phyloP scores from a whole-genome alignment of 2,113 vertebrate genomes.

The Mungos mungo region DNA sequence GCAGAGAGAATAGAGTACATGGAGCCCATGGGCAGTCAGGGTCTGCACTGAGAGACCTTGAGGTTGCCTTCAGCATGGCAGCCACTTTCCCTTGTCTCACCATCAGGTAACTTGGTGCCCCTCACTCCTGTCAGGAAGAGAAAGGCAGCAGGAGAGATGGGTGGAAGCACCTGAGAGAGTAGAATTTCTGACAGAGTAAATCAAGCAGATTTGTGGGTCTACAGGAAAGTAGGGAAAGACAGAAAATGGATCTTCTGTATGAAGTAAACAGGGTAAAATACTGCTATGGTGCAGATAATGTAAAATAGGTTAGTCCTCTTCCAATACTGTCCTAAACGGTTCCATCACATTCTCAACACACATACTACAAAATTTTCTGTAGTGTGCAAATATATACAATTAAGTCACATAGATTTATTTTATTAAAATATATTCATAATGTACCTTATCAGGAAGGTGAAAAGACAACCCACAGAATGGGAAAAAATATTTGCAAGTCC shows the following conservation, averaged over 20 bases:
- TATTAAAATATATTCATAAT: background rate
- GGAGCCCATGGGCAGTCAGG: background rate
- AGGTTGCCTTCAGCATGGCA: background rate
- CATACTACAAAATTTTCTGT: background rate
- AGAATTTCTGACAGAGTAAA: background rate
- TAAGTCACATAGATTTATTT: background rate
- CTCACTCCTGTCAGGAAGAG: background rate
- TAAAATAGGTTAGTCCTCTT: background rate
- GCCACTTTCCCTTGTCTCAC: background rate
- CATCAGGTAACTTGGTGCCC: too few relatives aligned
- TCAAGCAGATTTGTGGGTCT: background rate
- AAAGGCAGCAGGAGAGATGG: background rate
- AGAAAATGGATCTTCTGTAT: background rate
- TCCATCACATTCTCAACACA: background rate
- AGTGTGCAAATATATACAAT: background rate
- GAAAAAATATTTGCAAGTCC: background rate
- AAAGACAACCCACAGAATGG: slow-evolving; percentile 2
- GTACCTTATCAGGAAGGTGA: background rate
- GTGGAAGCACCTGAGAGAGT: background rate
- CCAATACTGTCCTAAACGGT: background rate
- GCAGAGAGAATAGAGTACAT: background rate
- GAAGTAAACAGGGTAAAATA: background rate
- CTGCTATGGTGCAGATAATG: background rate
- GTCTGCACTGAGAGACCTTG: background rate
- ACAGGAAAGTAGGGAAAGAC: background rate